phyloP scores from a whole-genome alignment of 2,888 invertebrate genomes.

The Pedicia rivosa region DNA sequence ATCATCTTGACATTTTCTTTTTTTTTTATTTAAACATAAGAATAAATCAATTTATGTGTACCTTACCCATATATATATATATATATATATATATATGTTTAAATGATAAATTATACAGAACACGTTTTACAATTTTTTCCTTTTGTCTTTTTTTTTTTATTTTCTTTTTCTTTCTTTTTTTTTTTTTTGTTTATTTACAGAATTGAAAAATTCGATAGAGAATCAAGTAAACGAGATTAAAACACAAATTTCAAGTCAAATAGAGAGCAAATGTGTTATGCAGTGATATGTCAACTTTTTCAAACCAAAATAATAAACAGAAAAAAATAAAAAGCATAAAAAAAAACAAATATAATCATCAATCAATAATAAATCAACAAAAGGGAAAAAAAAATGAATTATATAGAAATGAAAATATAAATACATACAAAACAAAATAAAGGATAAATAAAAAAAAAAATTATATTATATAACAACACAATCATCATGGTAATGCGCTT shows the following conservation, averaged over 20 bases:
- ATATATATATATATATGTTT: not conserved
- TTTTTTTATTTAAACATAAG: no score
- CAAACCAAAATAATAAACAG: not conserved
- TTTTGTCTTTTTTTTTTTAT: no score
- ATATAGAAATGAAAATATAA: not conserved
- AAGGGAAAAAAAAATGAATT: not conserved
- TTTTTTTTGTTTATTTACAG: constrained; percentile 48
- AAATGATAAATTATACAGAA: no score
- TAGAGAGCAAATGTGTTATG: constrained; percentile 92
- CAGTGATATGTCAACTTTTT: constrained; percentile 46
- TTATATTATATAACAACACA: no score
- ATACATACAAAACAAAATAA: not conserved
- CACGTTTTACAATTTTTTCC: no score
- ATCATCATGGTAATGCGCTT: no score
- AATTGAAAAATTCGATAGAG: constrained; percentile 93
- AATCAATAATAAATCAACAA: not conserved
- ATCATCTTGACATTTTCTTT: no score
- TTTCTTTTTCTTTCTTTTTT: no score
- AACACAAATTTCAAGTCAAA: constrained; percentile 44
- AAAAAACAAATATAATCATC: not conserved
- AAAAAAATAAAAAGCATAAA: constrained; percentile 3
- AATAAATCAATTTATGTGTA: no score
- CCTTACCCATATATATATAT: not conserved
- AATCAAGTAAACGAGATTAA: constrained; percentile 94
- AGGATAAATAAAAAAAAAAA: not conserved